These are phyloP conservation scores for Callionymus lyra DNA, from an alignment of 2,113 vertebrate species.

Conservation along the genomic window DNA sequence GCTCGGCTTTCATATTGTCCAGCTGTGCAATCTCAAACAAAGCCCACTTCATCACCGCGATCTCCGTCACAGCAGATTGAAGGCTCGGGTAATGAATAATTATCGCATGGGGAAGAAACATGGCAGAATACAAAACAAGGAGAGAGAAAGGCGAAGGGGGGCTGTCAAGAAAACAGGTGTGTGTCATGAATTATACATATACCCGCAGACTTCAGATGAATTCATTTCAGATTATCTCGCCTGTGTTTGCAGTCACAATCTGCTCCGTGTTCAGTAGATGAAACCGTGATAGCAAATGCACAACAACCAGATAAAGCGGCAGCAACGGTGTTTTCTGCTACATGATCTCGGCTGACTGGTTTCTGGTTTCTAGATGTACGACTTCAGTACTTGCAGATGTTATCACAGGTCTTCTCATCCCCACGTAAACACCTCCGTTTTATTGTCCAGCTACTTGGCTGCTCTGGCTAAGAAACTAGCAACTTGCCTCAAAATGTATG, in stretches of 20 bases:
- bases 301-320: neutral
- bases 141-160: constrained; percentile 7
- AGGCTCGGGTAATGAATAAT: constrained; percentile 61
- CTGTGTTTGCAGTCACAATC: constrained; percentile 20
- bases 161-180: constrained; percentile 52
- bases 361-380: constrained; percentile 6
- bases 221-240: constrained; percentile 14
- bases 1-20: constrained; percentile 29
- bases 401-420: no score
- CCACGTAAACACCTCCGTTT: no score
- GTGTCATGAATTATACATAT: constrained; percentile 52
- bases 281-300: neutral
- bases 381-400: no score
- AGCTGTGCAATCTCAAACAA: constrained; percentile 54
- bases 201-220: constrained; percentile 36
- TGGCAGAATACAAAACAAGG: constrained; percentile 48
- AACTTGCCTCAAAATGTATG: no score
- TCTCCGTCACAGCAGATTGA: constrained; percentile 55
- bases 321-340: neutral
- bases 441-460: no score
- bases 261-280: constrained; percentile 5
- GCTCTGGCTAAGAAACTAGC: no score
- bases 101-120: constrained; percentile 44
- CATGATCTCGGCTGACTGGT: no score
- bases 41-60: constrained; percentile 56